phyloP scores from a whole-genome alignment of 2,797 vertebrate species.

The Cetoscarus ocellatus region DNA sequence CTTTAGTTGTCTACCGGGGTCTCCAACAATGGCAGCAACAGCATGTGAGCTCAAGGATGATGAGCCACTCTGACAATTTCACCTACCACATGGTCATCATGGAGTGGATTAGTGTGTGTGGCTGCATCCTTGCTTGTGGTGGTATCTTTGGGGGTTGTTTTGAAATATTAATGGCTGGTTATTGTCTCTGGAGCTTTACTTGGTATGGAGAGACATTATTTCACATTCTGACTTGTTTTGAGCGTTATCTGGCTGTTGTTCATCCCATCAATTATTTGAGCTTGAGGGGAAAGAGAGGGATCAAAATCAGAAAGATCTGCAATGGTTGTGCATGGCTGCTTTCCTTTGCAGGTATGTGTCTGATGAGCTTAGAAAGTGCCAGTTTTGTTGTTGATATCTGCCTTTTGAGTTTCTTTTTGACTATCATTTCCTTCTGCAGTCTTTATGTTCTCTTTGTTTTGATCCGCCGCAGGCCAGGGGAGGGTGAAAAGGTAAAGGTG shows the following conservation, averaged over 20 bases:
- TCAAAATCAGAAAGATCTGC: constrained; percentile 34
- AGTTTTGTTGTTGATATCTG: accelerated
- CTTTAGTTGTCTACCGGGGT: background rate
- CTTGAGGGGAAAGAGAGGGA: constrained; percentile 15
- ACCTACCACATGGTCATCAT: background rate
- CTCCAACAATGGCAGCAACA: background rate
- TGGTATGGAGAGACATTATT: constrained; percentile 15
- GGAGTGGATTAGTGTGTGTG: background rate
- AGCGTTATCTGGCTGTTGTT: constrained; percentile 52
- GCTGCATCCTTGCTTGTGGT: background rate
- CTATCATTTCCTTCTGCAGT: constrained; percentile 20
- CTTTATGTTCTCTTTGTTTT: constrained; percentile 38
- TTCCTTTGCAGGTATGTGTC: accelerated
- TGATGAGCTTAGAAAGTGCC: accelerated
- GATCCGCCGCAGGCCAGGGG: constrained; percentile 34
- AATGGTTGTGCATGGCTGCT: constrained; percentile 29
- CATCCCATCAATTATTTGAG: constrained; percentile 42
- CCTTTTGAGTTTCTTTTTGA: accelerated
- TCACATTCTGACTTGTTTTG: constrained; percentile 39
- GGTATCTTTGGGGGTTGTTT: background rate
- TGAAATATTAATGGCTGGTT: background rate
- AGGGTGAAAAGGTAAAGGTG: background rate
- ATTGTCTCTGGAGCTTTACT: background rate
- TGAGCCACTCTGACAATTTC: background rate
- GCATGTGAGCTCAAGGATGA: background rate